These are phyloP conservation scores for Leptopilina boulardi DNA, from an alignment of 1,140 invertebrate species.

Conservation along the genomic window DNA sequence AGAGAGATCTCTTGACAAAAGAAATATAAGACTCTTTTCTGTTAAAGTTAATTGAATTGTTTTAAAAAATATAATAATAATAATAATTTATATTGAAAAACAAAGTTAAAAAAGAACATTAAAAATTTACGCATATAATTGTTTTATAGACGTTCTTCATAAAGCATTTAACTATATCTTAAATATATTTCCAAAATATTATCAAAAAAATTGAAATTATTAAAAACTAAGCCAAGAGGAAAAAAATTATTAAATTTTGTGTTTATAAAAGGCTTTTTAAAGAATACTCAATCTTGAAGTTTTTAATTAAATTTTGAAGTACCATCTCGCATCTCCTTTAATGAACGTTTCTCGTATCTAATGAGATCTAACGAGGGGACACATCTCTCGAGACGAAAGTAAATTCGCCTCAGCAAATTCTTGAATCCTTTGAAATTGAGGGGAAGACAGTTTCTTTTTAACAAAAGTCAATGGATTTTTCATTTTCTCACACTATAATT, in stretches of 20 bases:
- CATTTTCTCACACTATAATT: neutral
- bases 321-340: constrained; percentile 12
- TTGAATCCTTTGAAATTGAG: constrained; percentile 10
- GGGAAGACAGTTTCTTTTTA: constrained; percentile 3
- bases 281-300: constrained; percentile 15
- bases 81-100: too few species aligned
- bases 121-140: too few species aligned
- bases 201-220: too few species aligned
- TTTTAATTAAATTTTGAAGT: constrained; percentile 24
- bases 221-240: too few species aligned
- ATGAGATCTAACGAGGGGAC: constrained; percentile 30
- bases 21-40: neutral
- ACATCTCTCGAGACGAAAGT: constrained; percentile 27
- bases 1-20: neutral
- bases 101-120: too few species aligned
- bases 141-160: too few species aligned
- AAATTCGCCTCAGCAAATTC: constrained; percentile 24
- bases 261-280: constrained; percentile 11
- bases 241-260: constrained; percentile 8
- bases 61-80: neutral
- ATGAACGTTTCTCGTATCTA: constrained; percentile 25
- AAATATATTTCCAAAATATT: too few species aligned
- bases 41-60: constrained; percentile 4
- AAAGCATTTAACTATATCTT: too few species aligned
- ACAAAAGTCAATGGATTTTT: neutral